Conservation (phyloP, 2,797 vertebrate genomes). For the Lycodopsis pacificus region DNA sequence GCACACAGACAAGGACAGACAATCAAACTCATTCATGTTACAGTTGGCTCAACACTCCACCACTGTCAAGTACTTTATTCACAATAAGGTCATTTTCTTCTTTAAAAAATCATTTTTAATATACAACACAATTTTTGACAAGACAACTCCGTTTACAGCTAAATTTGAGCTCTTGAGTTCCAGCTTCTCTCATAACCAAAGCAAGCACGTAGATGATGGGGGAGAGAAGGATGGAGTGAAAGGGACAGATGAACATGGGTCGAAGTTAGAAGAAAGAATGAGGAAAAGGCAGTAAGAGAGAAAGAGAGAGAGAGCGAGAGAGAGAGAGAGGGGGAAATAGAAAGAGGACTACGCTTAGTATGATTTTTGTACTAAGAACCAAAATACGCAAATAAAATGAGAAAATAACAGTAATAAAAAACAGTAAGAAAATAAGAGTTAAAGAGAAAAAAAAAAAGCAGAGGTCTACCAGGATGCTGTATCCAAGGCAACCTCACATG, state of each 20-base stretch:
- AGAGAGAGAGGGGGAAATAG: constrained; percentile 35
- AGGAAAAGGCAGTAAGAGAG: constrained; percentile 56
- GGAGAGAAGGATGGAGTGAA: constrained; percentile 69
- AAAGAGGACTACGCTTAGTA: constrained; percentile 78
- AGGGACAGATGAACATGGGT: constrained; percentile 67
- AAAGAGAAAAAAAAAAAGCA: constrained; percentile 75
- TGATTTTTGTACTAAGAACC: constrained; percentile 82
- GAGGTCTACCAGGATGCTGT: constrained; percentile 74
- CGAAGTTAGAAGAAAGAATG: constrained; percentile 66
- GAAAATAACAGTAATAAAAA: constrained; percentile 81
- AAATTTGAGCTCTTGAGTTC: constrained; percentile 85
- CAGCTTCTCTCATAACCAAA: constrained; percentile 86
- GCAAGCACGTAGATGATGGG: constrained; percentile 80
- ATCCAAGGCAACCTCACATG: constrained; percentile 83
- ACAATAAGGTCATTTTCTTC: constrained; percentile 86
- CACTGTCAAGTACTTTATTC: constrained; percentile 89
- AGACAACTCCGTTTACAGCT: constrained; percentile 87
- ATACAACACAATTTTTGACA: constrained; percentile 89
- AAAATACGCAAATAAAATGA: constrained; percentile 84
- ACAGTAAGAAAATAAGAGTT: constrained; percentile 80
- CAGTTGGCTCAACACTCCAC: constrained; percentile 81
- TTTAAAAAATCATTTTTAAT: constrained; percentile 88
- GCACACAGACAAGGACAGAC: constrained; percentile 57
- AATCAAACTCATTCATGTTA: constrained; percentile 68
- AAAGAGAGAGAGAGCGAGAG: not conserved